A percentile compares a stretch with the other conserved stretches of the same genome.
Evolutionary conservation across 2,113 vertebrate species (phyloP).

Genomic region (Coreoperca whiteheadi): DNA sequence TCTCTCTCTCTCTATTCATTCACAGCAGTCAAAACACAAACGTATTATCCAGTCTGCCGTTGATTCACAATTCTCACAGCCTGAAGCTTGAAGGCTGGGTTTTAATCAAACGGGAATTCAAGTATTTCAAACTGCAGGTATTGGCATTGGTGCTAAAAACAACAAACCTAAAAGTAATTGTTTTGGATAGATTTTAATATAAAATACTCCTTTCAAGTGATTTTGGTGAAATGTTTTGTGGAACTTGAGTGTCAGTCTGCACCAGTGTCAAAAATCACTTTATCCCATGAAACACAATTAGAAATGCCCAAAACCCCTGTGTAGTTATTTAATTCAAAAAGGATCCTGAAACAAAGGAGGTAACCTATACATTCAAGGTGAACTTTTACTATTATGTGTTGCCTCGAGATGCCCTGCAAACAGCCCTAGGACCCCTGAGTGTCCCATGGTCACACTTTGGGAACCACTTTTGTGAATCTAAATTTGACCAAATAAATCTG

Average conservation of each 20-base stretch:
- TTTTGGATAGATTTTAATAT: not conserved
- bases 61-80: slow-evolving; percentile 6
- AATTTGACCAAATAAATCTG: slow-evolving; percentile 70
- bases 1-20: not conserved
- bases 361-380: not conserved
- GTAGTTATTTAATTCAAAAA: not conserved
- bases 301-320: not conserved
- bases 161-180: not conserved
- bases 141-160: not conserved
- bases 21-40: slow-evolving; percentile 1
- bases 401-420: not conserved
- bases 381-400: slow-evolving; percentile 3
- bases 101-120: not conserved
- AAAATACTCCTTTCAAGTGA: not conserved
- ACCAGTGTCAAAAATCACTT: not conserved
- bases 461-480: slow-evolving; percentile 44
- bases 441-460: slow-evolving; percentile 34
- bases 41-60: slow-evolving; percentile 4
- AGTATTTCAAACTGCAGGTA: not conserved
- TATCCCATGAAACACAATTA: not conserved
- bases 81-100: not conserved
- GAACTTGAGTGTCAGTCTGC: not conserved
- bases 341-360: slow-evolving; percentile 15
- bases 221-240: not conserved
- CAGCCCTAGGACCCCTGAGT: not conserved